phyloP scores from a whole-genome alignment of 2,888 invertebrate genomes.

The Dinocampus coccinellae region DNA sequence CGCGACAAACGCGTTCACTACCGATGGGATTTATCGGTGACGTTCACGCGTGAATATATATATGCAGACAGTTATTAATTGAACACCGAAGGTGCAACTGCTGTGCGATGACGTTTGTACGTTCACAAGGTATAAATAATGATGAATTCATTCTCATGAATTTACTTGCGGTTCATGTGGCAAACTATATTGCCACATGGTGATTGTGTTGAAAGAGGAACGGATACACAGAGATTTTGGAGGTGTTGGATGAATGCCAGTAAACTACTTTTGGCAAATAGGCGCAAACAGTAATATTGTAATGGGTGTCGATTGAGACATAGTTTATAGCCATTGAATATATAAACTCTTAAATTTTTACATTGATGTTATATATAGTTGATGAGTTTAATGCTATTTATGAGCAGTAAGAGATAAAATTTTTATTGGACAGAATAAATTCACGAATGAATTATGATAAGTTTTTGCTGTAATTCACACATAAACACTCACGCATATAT shows the following conservation, averaged over 20 bases:
- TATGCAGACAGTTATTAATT: constrained; percentile 26
- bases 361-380: too few relatives aligned
- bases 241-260: background rate
- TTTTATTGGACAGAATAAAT: background rate
- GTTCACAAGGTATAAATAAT: constrained; percentile 18
- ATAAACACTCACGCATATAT: background rate
- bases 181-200: background rate
- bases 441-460: too few relatives aligned
- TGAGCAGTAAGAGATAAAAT: background rate
- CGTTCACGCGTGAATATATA: constrained; percentile 7
- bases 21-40: constrained; percentile 31
- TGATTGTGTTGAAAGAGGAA: background rate
- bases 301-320: background rate
- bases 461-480: background rate
- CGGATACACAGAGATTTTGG: background rate
- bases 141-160: constrained; percentile 24
- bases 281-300: constrained; percentile 1
- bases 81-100: constrained; percentile 24
- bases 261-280: background rate
- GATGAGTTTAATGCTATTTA: background rate
- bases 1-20: constrained; percentile 27
- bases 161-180: background rate
- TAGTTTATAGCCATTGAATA: background rate
- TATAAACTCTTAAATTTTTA: too few relatives aligned
- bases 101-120: constrained; percentile 22